Percentiles rank a stretch among this genome's conserved stretches.
Conservation (phyloP, 2,888 invertebrate species). For the Diploptera punctata region DNA sequence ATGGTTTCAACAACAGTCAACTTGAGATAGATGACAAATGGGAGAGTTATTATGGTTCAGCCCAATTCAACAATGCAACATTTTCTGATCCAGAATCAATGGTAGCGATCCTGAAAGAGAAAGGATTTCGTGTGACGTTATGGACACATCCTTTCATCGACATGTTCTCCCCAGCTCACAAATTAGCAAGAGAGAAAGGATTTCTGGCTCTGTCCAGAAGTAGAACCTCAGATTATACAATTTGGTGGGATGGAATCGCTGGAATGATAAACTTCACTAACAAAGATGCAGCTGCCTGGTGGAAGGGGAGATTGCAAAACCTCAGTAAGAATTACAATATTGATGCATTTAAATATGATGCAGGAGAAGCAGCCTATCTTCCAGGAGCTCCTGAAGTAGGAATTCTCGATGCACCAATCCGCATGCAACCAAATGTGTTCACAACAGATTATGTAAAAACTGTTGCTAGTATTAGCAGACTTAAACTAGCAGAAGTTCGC, state of each 20-base stretch:
- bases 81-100: conserved; percentile 66
- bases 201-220: conserved; percentile 58
- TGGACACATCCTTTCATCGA: conserved; percentile 88
- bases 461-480: conserved; percentile 62
- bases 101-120: conserved; percentile 52
- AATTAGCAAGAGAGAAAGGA: conserved; percentile 63
- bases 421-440: conserved; percentile 64
- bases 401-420: conserved; percentile 61
- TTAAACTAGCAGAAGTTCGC: conserved; percentile 69
- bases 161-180: conserved; percentile 68
- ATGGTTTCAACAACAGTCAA: conserved; percentile 74
- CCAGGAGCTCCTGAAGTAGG: conserved; percentile 62
- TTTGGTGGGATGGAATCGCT: conserved; percentile 63
- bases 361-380: conserved; percentile 76
- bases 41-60: conserved; percentile 86
- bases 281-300: conserved; percentile 64
- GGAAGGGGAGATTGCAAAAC: conserved; percentile 52
- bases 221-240: conserved; percentile 48
- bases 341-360: conserved; percentile 82
- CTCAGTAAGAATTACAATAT: conserved; percentile 69
- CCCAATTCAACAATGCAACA: conserved; percentile 71
- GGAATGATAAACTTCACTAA: conserved; percentile 78
- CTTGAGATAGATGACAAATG: conserved; percentile 89
- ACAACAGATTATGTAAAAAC: conserved; percentile 64
- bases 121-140: conserved; percentile 73